Conservation (phyloP, 2,797 vertebrate species). For the Eurystomus glaucurus region DNA sequence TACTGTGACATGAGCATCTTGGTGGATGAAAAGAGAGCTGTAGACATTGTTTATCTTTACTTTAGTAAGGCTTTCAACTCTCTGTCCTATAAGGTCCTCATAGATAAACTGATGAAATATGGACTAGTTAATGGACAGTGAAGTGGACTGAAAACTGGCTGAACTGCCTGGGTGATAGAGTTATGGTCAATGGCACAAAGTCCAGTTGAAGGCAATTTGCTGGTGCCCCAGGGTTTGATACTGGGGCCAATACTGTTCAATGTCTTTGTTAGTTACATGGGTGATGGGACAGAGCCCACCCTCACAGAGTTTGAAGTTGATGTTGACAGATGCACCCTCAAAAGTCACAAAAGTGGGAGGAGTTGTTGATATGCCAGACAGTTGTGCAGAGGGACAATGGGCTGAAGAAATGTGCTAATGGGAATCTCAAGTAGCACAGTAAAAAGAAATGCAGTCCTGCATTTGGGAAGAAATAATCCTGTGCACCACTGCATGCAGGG, state of each 20-base stretch:
- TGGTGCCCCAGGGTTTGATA: not conserved
- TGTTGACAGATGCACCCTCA: not conserved
- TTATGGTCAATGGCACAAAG: not conserved
- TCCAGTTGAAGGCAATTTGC: not conserved
- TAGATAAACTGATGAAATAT: too few relatives aligned
- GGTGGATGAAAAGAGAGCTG: not conserved
- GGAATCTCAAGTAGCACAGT: not conserved
- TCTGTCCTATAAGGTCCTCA: too few relatives aligned
- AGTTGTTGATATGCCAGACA: not conserved
- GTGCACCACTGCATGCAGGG: not conserved
- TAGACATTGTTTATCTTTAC: too few relatives aligned
- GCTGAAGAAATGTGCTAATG: not conserved
- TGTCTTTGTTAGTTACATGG: not conserved
- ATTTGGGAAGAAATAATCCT: not conserved
- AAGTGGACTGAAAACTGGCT: too few relatives aligned
- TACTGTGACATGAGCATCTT: not conserved
- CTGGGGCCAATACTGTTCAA: not conserved
- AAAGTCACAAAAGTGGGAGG: not conserved
- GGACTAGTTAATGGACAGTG: too few relatives aligned
- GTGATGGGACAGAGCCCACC: not conserved
- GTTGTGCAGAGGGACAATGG: not conserved
- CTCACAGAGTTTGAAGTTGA: not conserved
- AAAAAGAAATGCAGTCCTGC: not conserved
- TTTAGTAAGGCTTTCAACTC: too few relatives aligned
- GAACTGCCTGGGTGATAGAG: not conserved